Percentiles rank a stretch among this genome's conserved stretches.
phyloP scores from a whole-genome alignment of 2,888 invertebrate species.

The Aphrophora alni region DNA sequence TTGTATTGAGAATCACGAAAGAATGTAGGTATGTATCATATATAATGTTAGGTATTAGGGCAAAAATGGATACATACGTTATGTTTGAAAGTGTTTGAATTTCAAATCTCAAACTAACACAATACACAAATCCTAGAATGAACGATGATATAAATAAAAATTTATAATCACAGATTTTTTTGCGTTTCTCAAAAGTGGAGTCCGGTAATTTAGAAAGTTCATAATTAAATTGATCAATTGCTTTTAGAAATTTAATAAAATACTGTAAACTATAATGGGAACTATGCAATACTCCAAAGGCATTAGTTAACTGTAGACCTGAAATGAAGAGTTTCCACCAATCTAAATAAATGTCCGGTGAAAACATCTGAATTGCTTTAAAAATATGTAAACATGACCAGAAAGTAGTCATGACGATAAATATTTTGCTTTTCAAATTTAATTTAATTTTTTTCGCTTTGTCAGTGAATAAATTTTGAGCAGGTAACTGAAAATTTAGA shows the following conservation, averaged over 20 bases:
- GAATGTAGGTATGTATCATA: neutral
- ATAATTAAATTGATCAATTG: neutral
- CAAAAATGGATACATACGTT: too few relatives aligned
- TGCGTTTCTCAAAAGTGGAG: neutral
- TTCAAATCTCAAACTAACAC: too few relatives aligned
- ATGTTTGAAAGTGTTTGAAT: too few relatives aligned
- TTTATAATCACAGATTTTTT: neutral
- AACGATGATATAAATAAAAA: too few relatives aligned
- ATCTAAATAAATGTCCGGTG: too few relatives aligned
- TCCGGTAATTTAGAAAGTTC: neutral
- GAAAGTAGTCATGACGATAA: neutral
- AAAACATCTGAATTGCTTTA: too few relatives aligned
- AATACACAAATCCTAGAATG: too few relatives aligned
- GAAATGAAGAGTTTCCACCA: too few relatives aligned
- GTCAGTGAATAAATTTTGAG: neutral
- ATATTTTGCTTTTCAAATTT: neutral
- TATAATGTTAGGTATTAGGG: too few relatives aligned
- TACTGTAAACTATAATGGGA: neutral
- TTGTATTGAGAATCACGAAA: neutral
- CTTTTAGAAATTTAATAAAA: neutral
- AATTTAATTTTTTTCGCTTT: neutral
- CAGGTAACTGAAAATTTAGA: neutral
- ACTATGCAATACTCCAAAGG: neutral
- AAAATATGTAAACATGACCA: too few relatives aligned
- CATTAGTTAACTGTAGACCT: neutral